Evolutionary conservation across 1,140 invertebrate species (phyloP).

Genomic region (Drosophila truncata): DNA sequence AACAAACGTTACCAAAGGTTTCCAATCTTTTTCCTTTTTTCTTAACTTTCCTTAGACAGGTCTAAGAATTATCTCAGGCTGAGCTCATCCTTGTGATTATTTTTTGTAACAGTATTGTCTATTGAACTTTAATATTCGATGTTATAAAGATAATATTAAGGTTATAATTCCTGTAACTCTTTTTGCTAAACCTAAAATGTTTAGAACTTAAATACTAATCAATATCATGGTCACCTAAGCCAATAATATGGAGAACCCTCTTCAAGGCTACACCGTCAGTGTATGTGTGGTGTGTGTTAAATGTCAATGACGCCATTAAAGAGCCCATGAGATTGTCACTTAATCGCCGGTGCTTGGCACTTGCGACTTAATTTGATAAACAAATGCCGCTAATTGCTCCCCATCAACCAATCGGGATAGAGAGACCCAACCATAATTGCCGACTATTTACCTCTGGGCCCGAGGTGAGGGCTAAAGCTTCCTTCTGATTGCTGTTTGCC

Average conservation of each 20-base stretch:
- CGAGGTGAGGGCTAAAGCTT: constrained; percentile 40
- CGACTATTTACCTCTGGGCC: constrained; percentile 49
- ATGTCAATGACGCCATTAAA: constrained; percentile 61
- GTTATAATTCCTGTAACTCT: not conserved
- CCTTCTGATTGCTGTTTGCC: constrained; percentile 71
- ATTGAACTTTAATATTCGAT: too few species aligned
- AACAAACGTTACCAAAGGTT: not conserved
- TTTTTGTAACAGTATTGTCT: too few species aligned
- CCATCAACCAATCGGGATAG: constrained; percentile 23
- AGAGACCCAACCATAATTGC: constrained; percentile 54
- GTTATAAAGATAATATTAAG: too few species aligned
- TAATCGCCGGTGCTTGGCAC: constrained; percentile 41
- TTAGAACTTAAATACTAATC: not conserved
- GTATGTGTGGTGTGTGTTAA: constrained; percentile 15
- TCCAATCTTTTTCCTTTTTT: too few species aligned
- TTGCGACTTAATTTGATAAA: constrained; percentile 45
- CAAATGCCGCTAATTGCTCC: constrained; percentile 73
- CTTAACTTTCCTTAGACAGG: not conserved
- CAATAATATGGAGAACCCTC: not conserved
- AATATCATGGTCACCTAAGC: not conserved
- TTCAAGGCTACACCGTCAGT: constrained; percentile 2
- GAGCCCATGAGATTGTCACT: constrained; percentile 66
- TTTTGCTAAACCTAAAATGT: not conserved
- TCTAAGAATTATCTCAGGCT: not conserved
- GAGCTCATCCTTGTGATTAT: too few species aligned